Evolutionary conservation across 1,140 invertebrate species (phyloP).

Genomic region (Drosophila auraria): DNA sequence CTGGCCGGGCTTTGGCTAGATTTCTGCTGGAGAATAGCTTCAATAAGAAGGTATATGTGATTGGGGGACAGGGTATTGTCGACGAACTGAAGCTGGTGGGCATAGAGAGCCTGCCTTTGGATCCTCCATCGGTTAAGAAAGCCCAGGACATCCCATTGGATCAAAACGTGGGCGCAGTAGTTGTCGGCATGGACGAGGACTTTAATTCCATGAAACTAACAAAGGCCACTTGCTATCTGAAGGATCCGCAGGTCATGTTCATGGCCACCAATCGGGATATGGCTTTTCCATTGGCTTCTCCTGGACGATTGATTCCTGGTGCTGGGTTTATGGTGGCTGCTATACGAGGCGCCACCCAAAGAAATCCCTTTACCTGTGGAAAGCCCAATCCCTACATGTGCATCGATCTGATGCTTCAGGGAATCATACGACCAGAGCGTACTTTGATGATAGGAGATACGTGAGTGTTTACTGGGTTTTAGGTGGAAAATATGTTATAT

Average conservation of each 20-base stretch:
- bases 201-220: constrained; percentile 41
- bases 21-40: constrained; percentile 47
- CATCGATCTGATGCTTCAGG: constrained; percentile 38
- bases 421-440: constrained; percentile 46
- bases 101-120: constrained; percentile 35
- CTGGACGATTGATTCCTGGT: constrained; percentile 3
- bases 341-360: constrained; percentile 20
- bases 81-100: constrained; percentile 57
- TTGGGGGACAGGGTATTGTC: constrained; percentile 53
- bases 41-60: constrained; percentile 42
- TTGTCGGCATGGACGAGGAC: constrained; percentile 44
- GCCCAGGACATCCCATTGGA: constrained; percentile 58
- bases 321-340: constrained; percentile 6
- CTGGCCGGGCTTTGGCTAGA: constrained; percentile 27
- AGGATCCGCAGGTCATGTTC: constrained; percentile 23
- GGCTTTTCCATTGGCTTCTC: constrained; percentile 6
- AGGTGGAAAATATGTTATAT: not conserved
- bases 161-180: constrained; percentile 49
- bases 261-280: constrained; percentile 63
- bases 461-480: constrained; percentile 27
- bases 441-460: constrained; percentile 65
- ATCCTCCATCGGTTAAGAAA: constrained; percentile 4
- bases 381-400: constrained; percentile 59
- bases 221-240: constrained; percentile 45
- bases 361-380: constrained; percentile 54